Conservation (phyloP, 1,140 invertebrate species). For the Dendroctonus valens region DNA sequence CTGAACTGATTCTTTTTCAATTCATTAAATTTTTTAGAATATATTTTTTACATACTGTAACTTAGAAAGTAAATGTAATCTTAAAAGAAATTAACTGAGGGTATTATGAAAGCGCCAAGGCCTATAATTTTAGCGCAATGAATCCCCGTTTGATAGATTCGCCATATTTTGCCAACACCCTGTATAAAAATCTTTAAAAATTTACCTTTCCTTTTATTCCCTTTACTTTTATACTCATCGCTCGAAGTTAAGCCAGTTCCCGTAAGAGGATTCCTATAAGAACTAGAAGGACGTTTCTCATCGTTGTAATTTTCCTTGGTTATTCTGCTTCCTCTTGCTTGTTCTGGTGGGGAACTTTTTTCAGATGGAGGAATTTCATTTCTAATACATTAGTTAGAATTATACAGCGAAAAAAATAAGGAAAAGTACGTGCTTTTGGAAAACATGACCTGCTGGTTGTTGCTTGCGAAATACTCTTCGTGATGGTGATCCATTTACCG, state of each 20-base stretch:
- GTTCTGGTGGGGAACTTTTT: slow-evolving; percentile 18
- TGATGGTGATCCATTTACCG: slow-evolving; percentile 35
- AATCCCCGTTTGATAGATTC: no score
- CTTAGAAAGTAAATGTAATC: no score
- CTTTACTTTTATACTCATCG: slow-evolving; percentile 42
- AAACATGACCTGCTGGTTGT: slow-evolving; percentile 36
- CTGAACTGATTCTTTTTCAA: no score
- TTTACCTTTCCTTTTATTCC: slow-evolving; percentile 37
- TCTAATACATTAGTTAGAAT: slow-evolving; percentile 1
- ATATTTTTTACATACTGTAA: no score
- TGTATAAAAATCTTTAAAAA: slow-evolving; percentile 1
- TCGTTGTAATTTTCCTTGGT: slow-evolving; percentile 36
- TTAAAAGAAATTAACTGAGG: no score
- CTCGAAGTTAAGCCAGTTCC: slow-evolving; percentile 42
- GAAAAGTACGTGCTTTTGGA: slow-evolving; percentile 28
- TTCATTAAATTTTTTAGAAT: no score
- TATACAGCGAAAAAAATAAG: neutral
- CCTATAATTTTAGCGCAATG: no score
- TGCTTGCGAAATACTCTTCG: slow-evolving; percentile 35
- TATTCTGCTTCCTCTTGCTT: slow-evolving; percentile 26
- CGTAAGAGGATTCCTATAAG: slow-evolving; percentile 43
- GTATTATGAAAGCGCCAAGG: no score
- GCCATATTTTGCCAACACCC: neutral
- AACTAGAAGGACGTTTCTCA: slow-evolving; percentile 31
- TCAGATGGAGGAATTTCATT: slow-evolving; percentile 31